Evolutionary conservation across 2,797 vertebrate species (phyloP).

Genomic region (Arnoldichthys spilopterus): DNA sequence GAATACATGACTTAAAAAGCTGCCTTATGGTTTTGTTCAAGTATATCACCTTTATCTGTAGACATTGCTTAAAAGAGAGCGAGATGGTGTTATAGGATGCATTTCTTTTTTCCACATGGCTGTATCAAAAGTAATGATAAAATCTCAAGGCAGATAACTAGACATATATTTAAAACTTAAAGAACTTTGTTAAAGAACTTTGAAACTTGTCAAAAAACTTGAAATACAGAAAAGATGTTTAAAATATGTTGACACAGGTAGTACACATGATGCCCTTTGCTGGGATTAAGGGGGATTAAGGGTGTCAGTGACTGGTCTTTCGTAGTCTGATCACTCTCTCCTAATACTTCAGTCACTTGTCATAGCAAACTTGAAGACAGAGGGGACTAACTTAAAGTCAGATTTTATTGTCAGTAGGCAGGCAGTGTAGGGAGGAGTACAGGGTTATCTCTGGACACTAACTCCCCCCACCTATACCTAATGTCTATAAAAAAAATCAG

Average conservation of each 20-base stretch:
- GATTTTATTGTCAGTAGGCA: slow-evolving; percentile 33
- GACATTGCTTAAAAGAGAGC: no score
- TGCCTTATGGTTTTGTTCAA: no score
- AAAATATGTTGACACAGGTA: slow-evolving; percentile 49
- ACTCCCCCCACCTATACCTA: not conserved
- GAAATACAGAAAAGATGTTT: no score
- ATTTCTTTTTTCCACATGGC: no score
- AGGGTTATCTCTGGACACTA: slow-evolving; percentile 33
- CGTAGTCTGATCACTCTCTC: slow-evolving; percentile 15
- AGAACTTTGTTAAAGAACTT: no score
- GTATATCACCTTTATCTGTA: no score
- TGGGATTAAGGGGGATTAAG: slow-evolving; percentile 63
- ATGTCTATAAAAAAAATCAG: not conserved
- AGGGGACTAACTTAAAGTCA: slow-evolving; percentile 40
- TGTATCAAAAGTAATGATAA: no score
- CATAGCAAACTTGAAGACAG: slow-evolving; percentile 40
- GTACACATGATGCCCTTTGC: slow-evolving; percentile 61
- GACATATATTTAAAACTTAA: no score
- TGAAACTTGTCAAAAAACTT: no score
- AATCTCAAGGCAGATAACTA: no score
- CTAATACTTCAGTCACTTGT: slow-evolving; percentile 46
- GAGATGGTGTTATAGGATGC: no score
- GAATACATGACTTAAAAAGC: no score
- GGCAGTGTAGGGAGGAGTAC: slow-evolving; percentile 4
- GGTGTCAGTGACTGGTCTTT: slow-evolving; percentile 59